Base-by-base conservation (phyloP, 2,113 vertebrate species). In the Todiramphus saurophagus region DNA sequence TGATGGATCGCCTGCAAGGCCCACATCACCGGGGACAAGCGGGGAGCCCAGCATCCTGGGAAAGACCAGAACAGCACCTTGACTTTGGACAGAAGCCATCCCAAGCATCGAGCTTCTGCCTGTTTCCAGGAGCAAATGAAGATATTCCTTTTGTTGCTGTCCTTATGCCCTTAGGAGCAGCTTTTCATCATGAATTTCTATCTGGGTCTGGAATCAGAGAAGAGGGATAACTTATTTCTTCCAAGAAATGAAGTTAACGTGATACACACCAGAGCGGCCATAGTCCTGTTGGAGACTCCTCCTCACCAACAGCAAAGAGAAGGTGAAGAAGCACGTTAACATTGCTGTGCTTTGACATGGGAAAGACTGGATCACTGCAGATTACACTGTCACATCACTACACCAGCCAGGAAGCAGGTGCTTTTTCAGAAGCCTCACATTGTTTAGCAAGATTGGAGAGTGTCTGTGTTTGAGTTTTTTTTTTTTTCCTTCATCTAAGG, bases 81-180 rank as follows among this genome's bases (percentile, higher is more conserved):
- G 39, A 58, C 86, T 83, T 24, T 33, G 12, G 48, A 16, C 31
- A 20, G 70, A 33, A 94, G 55, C 58, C 74, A 23, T 17, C 17
- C 67, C 2, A 0, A 55, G 56, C 6, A 0, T 9, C 1, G 0
- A 86, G 60, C n/a, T 44, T 15, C 79, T 44, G 44, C 27, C 41
- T 4, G 4, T 56, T 62, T 53, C 56, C 69, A 73, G 69, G 44
- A 78, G 51, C 44, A 59, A 60, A 92, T 30, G 12, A 86, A 81
- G 56, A 64, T 11, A 18, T 16, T 69, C 50, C 41, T 87, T 62
- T 53, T 14, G 39, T 46, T 50, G 43, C 67, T 83, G 31, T n/a
- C 23, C 41, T 15, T n/a, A 74, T 11, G 43, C 13, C 44, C 43
- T 43, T 46, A 31, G 18, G 76, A 81, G 21, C 20, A 46, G 39